Evolutionary conservation across 2,888 invertebrate species (phyloP).

Genomic region (Girardia tigrina): DNA sequence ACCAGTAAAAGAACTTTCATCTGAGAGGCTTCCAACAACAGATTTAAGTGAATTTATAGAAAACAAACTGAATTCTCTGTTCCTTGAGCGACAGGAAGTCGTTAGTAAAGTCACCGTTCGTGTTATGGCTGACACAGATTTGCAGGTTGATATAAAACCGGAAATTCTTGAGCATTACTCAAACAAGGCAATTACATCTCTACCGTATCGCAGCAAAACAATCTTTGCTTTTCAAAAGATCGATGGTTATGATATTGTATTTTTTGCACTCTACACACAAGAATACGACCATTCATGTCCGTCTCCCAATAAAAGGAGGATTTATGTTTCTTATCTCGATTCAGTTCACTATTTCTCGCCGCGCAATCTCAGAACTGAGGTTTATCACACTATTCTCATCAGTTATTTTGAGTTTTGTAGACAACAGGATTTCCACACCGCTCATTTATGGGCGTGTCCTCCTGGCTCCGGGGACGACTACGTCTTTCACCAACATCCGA

Average conservation of each 20-base stretch:
- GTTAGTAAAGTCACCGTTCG: not conserved
- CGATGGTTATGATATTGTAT: not conserved
- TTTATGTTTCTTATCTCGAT: not conserved
- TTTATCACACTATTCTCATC: conserved; percentile 7
- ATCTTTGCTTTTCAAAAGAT: conserved; percentile 3
- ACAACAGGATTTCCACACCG: not conserved
- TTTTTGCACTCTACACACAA: not conserved
- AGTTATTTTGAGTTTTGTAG: not conserved
- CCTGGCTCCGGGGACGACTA: conserved; percentile 5
- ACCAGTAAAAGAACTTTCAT: not conserved
- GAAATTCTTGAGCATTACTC: not conserved
- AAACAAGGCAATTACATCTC: not conserved
- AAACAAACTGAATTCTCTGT: not conserved
- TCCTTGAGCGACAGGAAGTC: not conserved
- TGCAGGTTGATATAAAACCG: not conserved
- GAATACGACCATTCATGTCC: not conserved
- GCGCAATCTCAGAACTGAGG: not conserved
- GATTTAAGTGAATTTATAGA: not conserved
- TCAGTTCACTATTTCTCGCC: conserved; percentile 11
- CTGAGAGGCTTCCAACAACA: not conserved
- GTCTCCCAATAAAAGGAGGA: not conserved
- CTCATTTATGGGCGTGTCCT: not conserved
- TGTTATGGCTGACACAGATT: not conserved
- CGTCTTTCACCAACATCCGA: conserved; percentile 12
- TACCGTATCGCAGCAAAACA: not conserved